Conservation (phyloP, 2,888 invertebrate species). For the Clostera curtula region DNA sequence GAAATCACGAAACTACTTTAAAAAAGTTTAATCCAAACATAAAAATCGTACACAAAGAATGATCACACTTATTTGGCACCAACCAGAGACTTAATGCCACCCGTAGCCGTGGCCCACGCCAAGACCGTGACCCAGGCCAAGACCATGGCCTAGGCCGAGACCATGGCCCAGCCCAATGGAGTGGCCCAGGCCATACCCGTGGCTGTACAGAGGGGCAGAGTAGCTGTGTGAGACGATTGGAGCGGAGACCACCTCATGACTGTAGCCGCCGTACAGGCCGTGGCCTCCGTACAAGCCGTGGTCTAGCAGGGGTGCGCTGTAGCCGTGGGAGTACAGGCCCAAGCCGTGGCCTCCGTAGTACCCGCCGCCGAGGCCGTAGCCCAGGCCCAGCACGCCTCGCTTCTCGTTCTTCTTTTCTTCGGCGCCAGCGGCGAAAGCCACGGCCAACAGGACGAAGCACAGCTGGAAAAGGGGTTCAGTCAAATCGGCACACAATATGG, state of each 20-base stretch:
- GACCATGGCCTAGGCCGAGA: conserved; percentile 6
- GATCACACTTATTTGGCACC: conserved; percentile 39
- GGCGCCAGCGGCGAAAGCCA: conserved; percentile 42
- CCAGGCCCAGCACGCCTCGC: conserved; percentile 62
- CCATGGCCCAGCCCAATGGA: conserved; percentile 15
- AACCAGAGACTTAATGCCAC: conserved; percentile 37
- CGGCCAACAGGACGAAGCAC: conserved; percentile 46
- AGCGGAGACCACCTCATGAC: conserved; percentile 17
- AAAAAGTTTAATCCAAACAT: conserved; percentile 14
- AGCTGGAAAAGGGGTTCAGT: conserved; percentile 28
- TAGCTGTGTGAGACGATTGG: conserved; percentile 21
- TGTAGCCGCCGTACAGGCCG: conserved; percentile 27
- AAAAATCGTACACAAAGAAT: conserved; percentile 25
- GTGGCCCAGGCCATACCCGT: conserved; percentile 21
- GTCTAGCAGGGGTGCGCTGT: conserved; percentile 1
- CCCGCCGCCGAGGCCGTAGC: conserved; percentile 39
- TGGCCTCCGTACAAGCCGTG: conserved; percentile 19
- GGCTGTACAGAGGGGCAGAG: conserved; percentile 12
- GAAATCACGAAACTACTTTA: too few relatives aligned
- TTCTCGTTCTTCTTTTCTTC: conserved; percentile 67
- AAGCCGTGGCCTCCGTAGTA: conserved; percentile 41
- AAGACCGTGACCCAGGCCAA: conserved; percentile 13
- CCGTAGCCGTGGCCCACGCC: conserved; percentile 28
- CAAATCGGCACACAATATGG: neutral
- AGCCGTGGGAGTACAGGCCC: conserved; percentile 33